Evolutionary conservation across 2,888 invertebrate species (phyloP).

Genomic region (Cotesia congregata): DNA sequence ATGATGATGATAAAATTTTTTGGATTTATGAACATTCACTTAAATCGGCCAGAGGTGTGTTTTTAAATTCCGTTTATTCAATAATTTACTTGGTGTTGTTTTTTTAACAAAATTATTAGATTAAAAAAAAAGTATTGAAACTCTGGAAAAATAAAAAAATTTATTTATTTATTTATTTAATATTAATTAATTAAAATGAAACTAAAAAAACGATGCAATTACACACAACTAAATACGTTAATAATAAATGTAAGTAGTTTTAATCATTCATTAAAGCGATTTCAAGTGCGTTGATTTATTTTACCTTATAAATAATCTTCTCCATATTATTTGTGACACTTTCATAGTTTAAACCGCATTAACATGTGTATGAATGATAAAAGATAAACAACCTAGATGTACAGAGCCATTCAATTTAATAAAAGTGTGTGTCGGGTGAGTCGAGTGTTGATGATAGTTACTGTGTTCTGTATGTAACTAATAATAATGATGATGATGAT

Average conservation of each 20-base stretch:
- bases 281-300: not conserved
- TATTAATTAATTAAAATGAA: too few relatives aligned
- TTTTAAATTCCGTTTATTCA: not conserved
- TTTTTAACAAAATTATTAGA: not conserved
- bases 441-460: not conserved
- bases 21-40: not conserved
- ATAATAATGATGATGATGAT: not conserved
- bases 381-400: conserved; percentile 7
- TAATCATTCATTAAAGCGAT: not conserved
- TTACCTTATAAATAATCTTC: not conserved
- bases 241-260: not conserved
- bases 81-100: not conserved
- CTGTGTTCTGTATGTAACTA: not conserved
- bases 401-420: not conserved
- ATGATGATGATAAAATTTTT: not conserved
- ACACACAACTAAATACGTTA: not conserved
- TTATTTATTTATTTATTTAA: too few relatives aligned
- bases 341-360: not conserved
- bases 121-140: not conserved
- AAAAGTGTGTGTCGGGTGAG: not conserved
- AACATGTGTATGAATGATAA: not conserved
- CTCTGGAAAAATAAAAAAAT: not conserved
- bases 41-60: not conserved
- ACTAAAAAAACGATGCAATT: conserved; percentile 1
- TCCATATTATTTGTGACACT: conserved; percentile 1